Conservation (phyloP, 1,140 invertebrate species). For the Prorops nasuta region DNA sequence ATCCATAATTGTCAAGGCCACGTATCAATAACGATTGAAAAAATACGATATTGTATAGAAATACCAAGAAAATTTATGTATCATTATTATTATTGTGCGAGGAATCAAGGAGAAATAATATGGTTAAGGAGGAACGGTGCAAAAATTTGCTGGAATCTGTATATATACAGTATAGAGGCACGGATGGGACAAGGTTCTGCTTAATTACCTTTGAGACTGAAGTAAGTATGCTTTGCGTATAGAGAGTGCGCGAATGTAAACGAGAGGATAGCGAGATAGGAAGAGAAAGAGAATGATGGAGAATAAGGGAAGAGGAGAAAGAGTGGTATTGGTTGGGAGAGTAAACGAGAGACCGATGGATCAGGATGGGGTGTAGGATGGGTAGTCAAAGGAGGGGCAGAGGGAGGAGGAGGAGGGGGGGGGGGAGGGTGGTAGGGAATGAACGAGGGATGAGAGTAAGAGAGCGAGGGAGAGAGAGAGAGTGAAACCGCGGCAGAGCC, state of each 20-base stretch:
- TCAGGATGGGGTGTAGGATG: constrained; percentile 14
- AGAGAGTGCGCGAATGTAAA: constrained; percentile 7
- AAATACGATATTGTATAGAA: too few relatives aligned
- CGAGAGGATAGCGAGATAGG: constrained; percentile 9
- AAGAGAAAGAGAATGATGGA: not conserved
- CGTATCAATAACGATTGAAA: too few relatives aligned
- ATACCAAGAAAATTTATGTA: too few relatives aligned
- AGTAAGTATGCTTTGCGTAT: constrained; percentile 15
- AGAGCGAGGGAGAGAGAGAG: constrained; percentile 17
- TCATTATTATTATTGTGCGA: too few relatives aligned
- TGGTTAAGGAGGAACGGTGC: too few relatives aligned
- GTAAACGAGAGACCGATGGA: too few relatives aligned
- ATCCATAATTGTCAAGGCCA: too few relatives aligned
- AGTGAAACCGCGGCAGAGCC: constrained; percentile 24
- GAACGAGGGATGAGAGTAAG: constrained; percentile 16
- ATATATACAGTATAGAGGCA: too few relatives aligned
- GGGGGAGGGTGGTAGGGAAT: constrained; percentile 7
- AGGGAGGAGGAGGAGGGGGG: constrained; percentile 7
- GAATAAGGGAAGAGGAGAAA: constrained; percentile 13
- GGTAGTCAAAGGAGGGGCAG: constrained; percentile 11
- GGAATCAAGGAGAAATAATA: too few relatives aligned
- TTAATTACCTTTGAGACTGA: constrained; percentile 28
- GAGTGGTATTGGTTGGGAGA: constrained; percentile 8
- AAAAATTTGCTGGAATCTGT: too few relatives aligned
- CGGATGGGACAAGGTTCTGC: constrained; percentile 19